Evolutionary conservation across 1,140 invertebrate species (phyloP).

Genomic region (Meloidogyne chitwoodi): DNA sequence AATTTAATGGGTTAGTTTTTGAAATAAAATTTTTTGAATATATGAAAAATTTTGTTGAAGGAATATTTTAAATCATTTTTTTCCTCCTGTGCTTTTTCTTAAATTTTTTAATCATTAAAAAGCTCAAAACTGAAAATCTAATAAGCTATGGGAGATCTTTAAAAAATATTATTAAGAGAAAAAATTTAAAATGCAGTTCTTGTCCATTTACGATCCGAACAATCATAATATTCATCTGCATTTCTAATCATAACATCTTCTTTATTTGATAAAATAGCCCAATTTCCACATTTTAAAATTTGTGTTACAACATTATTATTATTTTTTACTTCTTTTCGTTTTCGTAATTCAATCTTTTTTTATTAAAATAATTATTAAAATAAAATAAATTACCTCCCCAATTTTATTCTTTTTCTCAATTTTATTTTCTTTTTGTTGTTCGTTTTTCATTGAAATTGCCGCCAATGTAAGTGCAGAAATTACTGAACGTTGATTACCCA

Average conservation of each 20-base stretch:
- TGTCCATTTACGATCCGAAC: not conserved
- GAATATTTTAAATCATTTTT: no score
- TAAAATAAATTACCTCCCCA: not conserved
- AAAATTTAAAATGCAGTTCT: conserved; percentile 12
- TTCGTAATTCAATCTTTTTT: not conserved
- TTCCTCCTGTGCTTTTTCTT: no score
- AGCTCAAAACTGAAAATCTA: no score
- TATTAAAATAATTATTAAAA: not conserved
- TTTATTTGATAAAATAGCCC: not conserved
- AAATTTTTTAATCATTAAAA: no score
- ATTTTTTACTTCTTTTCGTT: not conserved
- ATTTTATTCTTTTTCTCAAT: not conserved
- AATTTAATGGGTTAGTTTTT: no score
- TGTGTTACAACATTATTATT: not conserved
- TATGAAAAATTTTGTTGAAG: no score
- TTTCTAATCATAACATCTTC: not conserved
- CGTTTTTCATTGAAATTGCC: not conserved
- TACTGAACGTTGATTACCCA: not conserved
- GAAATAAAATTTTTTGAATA: no score
- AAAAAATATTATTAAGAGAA: no score
- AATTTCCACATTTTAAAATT: not conserved
- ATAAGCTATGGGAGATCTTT: no score
- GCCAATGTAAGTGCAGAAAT: conserved; percentile 1
- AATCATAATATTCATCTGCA: conserved; percentile 1
- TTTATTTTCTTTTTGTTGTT: not conserved